Base-by-base conservation (phyloP, 2,113 vertebrate genomes). In the Apteryx owenii region DNA sequence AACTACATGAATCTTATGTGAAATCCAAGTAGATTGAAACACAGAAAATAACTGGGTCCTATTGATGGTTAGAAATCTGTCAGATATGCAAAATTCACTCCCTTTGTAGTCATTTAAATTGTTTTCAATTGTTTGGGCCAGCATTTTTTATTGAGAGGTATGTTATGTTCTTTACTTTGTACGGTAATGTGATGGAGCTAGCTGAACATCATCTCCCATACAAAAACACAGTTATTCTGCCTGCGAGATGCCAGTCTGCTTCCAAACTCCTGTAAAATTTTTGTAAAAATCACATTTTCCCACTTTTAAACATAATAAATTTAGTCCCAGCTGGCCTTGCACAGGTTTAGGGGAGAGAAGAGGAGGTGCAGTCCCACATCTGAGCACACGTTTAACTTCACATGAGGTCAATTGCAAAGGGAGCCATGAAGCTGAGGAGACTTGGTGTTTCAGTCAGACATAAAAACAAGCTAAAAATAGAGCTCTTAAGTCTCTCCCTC, bases 361-460 rank as follows among this genome's bases (percentile, higher is more conserved):
- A 82, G 94, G 42, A 84, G 58, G 21, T 46, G 40, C 88, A 73
- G 58, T 64, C 19, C 16, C n/a, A n/a, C 11, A 68, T 40, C 33
- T 7, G 16, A 22, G 71, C 62, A 46, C 68, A 50, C 14, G 31
- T 48, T 86, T 31, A 7, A n/a, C 78, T 78, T 85, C 79, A 13
- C 11, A 0, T 19, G 44, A 38, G 12, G 29, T 7, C 7, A 31
- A 3, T 56, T 2, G 2, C 70, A 75, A 7, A 40, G 81, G 81
- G 80, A 58, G 31, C 1, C 0, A 20, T 1, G 0, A 71, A 65
- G 64, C 68, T 1, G 3, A 19, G 51, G 46, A 58, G 6, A 23
- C 56, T 79, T 2, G 0, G 14, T 28, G 10, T 14, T 85, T 36
- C 42, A 28, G 22, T 62, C 48, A 50, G 21, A 31, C 5, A 1